Percentiles rank a stretch among this genome's conserved stretches.
phyloP scores from a whole-genome alignment of 2,113 vertebrate species.

The Chloropsis cyanopogon region DNA sequence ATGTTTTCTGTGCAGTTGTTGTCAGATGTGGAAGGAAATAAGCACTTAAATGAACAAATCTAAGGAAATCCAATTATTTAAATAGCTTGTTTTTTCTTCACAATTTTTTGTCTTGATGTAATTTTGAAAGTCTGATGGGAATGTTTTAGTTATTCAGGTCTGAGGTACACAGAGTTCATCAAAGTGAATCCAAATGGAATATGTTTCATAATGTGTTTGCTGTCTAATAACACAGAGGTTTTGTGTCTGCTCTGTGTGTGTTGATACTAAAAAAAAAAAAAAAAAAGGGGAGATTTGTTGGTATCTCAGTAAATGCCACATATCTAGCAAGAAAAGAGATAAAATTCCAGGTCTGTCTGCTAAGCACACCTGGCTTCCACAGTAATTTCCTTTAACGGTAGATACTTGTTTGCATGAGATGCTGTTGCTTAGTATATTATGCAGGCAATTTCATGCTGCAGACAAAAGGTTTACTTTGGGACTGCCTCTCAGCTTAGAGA shows the following conservation, averaged over 20 bases:
- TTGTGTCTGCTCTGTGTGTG: background rate
- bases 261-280: background rate
- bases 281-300: background rate
- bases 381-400: constrained; percentile 7
- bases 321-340: background rate
- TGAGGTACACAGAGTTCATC: background rate
- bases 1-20: background rate
- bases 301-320: background rate
- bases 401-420: background rate
- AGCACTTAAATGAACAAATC: background rate
- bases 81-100: background rate
- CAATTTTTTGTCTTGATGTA: background rate
- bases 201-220: background rate
- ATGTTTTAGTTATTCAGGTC: background rate
- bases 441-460: background rate
- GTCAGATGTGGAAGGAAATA: background rate
- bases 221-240: background rate
- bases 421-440: background rate
- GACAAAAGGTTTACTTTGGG: constrained; percentile 1
- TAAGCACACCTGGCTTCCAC: background rate
- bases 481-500: background rate
- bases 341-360: background rate
- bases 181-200: background rate
- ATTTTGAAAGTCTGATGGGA: background rate
- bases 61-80: background rate